phyloP scores from a whole-genome alignment of 1,140 invertebrate genomes.

The Nasonia vitripennis region DNA sequence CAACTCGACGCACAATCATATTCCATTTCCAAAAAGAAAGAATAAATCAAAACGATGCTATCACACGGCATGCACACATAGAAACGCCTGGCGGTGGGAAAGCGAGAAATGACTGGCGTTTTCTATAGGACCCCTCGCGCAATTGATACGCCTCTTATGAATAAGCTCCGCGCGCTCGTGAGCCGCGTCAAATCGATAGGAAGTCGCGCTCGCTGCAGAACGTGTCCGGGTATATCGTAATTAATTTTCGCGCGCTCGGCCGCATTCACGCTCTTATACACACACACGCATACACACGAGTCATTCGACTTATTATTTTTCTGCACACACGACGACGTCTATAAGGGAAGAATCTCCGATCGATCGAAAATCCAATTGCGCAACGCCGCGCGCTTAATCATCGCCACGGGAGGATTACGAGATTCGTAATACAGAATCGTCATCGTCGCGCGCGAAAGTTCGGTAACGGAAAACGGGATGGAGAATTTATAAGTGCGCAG shows the following conservation, averaged over 20 bases:
- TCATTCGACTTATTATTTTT: background rate
- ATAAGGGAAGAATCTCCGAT: background rate
- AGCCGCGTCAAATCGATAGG: constrained; percentile 18
- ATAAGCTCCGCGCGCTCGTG: background rate
- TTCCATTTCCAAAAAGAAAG: background rate
- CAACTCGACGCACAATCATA: too few species aligned
- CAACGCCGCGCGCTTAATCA: background rate
- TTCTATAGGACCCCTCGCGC: background rate
- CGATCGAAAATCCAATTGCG: background rate
- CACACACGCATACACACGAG: background rate
- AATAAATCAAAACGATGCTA: too few species aligned
- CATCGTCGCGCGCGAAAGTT: too few species aligned
- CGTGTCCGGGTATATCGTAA: constrained; percentile 6
- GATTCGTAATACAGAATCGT: too few species aligned
- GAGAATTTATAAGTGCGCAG: too few species aligned
- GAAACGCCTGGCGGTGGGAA: background rate
- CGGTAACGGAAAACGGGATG: too few species aligned
- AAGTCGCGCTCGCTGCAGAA: background rate
- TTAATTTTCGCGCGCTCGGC: constrained; percentile 8
- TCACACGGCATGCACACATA: background rate
- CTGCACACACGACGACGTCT: background rate
- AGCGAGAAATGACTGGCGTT: constrained; percentile 18
- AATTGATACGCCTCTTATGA: constrained; percentile 23
- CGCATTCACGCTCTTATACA: background rate
- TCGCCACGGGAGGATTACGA: background rate